Evolutionary conservation across 1,140 invertebrate species (phyloP), one percentile per base, ranked within the genome.

Genomic region (Sinonovacula constricta): DNA sequence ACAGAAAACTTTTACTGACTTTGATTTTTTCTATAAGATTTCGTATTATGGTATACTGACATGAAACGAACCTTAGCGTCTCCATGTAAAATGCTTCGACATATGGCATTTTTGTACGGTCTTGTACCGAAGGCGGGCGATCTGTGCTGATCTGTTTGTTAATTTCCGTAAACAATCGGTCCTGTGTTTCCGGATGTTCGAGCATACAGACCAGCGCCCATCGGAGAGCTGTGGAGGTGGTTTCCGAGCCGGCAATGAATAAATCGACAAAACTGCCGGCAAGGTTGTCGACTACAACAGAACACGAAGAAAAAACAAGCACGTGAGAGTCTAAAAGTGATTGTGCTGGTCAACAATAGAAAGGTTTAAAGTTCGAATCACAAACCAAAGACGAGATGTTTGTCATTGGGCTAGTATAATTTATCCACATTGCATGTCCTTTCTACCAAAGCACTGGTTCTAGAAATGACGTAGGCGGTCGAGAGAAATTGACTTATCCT

Each of bases 121-220:
- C 72, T 2, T 51, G 7, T 10, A 57, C 4, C 26, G 68, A 69
- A 0, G 74, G 67, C 2, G 56, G 15, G 15, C 80, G 57, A 15
- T 67, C 49, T n/a, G n/a, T 12, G 14, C 67, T 62, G 0, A 81
- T 34, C 0, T 22, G 36, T 65, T 65, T 34, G 81, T 97, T 96
- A 24, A 98, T 91, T 90, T 98, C 97, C 67, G 96, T 94, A 90
- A 96, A 96, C 0, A 98, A 94, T 7, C 93, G 93, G 31, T 91
- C 92, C 87, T 97, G 95, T 0, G 95, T 93, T 3, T 94, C 91
- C 15, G 94, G 94, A 91, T 96, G 89, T 14, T 93, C 87, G 0
- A 95, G 94, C 92, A 98, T 94, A 81, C 94, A 95, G 3, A 98
- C 91, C n/a, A 97, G 90, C 81, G 96, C 95, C 97, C n/a, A n/a